These are phyloP conservation scores for Spodoptera exigua DNA, from an alignment of 2,888 invertebrate species.

Conservation along the genomic window DNA sequence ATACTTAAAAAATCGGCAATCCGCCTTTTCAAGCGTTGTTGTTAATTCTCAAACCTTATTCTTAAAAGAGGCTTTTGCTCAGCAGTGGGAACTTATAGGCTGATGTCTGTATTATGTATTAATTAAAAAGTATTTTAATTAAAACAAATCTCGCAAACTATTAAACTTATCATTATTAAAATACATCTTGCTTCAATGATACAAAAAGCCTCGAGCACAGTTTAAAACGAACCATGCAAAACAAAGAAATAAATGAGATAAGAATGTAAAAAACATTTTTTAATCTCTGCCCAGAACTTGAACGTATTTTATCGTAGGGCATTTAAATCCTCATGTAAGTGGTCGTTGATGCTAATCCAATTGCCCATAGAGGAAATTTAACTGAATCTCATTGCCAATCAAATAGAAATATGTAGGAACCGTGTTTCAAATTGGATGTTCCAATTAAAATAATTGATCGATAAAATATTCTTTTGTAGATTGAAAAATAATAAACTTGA, in stretches of 20 bases:
- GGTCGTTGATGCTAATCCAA: constrained; percentile 83
- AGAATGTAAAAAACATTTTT: constrained; percentile 46
- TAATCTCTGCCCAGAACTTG: constrained; percentile 58
- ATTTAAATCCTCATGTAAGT: constrained; percentile 73
- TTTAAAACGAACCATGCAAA: constrained; percentile 43
- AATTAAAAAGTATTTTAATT: background rate
- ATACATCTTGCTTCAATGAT: no score
- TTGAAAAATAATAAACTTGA: no score
- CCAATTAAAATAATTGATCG: background rate
- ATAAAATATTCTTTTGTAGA: background rate
- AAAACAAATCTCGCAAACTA: background rate
- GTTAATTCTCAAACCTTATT: no score
- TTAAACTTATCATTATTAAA: no score
- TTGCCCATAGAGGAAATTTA: constrained; percentile 80
- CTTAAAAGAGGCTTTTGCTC: no score
- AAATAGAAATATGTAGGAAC: constrained; percentile 68
- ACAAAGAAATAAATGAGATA: constrained; percentile 44
- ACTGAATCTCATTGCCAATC: constrained; percentile 74
- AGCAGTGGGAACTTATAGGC: no score
- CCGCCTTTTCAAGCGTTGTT: no score
- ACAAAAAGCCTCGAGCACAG: constrained; percentile 14
- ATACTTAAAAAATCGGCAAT: no score
- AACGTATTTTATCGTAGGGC: constrained; percentile 72
- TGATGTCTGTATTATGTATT: background rate
- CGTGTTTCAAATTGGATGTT: constrained; percentile 5